These are phyloP conservation scores for Trichomalopsis sarcophagae DNA, from an alignment of 1,140 invertebrate species.

Conservation along the genomic window DNA sequence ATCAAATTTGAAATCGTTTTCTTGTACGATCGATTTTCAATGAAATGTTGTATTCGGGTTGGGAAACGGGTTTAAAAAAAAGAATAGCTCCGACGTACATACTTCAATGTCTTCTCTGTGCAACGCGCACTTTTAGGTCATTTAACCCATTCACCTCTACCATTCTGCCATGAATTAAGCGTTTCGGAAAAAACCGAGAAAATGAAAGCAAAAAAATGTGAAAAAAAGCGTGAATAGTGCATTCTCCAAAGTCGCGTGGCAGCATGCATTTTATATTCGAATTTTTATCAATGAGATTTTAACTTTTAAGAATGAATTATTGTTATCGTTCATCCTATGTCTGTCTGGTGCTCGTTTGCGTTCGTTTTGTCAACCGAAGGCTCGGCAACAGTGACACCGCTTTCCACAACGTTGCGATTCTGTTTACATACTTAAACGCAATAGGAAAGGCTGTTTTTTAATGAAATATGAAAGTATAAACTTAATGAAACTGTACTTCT, in stretches of 20 bases:
- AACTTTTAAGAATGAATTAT: conserved; percentile 9
- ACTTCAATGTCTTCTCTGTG: conserved; percentile 10
- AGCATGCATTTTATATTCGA: conserved; percentile 23
- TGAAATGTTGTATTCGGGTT: not conserved
- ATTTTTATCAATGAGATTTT: conserved; percentile 32
- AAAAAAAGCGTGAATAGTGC: conserved; percentile 1
- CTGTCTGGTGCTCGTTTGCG: conserved; percentile 25
- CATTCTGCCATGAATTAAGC: not conserved
- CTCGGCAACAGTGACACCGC: not conserved
- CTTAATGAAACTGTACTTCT: conserved; percentile 11
- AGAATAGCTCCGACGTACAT: not conserved
- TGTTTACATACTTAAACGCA: not conserved
- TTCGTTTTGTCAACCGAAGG: not conserved
- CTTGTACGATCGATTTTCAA: not conserved
- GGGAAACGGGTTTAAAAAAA: not conserved
- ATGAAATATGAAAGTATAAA: conserved; percentile 18
- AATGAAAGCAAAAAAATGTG: not conserved
- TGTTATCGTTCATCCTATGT: not conserved
- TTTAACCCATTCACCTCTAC: not conserved
- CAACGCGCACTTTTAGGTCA: conserved; percentile 9
- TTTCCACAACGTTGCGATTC: not conserved
- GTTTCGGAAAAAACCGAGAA: not conserved
- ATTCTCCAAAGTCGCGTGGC: conserved; percentile 8
- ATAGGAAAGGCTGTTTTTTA: conserved; percentile 3
- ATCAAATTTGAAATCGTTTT: not conserved